Evolutionary conservation across 2,888 invertebrate species (phyloP).

Genomic region (Punctoribates punctum): DNA sequence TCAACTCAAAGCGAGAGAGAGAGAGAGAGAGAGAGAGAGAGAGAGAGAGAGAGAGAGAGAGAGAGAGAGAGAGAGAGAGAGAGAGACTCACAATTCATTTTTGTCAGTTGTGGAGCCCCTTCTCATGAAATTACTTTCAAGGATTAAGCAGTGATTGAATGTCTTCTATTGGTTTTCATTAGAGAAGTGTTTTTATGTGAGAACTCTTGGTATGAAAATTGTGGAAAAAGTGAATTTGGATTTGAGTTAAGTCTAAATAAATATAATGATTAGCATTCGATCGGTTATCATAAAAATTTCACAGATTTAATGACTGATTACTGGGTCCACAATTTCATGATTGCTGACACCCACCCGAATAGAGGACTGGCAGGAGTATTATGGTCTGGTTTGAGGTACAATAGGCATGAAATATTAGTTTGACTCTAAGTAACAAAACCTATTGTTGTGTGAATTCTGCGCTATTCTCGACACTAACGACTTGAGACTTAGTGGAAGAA

Average conservation of each 20-base stretch:
- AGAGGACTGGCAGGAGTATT: conserved; percentile 13
- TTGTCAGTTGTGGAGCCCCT: conserved; percentile 25
- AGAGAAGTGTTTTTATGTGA: not conserved
- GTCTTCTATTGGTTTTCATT: not conserved
- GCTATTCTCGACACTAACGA: conserved; percentile 30
- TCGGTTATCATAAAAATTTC: conserved; percentile 26
- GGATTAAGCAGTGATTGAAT: conserved; percentile 21
- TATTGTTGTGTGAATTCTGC: conserved; percentile 30
- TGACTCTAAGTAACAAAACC: conserved; percentile 37
- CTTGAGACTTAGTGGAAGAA: conserved; percentile 29
- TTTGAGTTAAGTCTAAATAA: not conserved
- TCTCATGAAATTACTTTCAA: conserved; percentile 16
- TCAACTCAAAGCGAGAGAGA: not conserved
- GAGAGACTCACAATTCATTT: conserved; percentile 29
- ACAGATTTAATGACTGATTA: conserved; percentile 35
- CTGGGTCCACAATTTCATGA: conserved; percentile 30
- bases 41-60: not conserved
- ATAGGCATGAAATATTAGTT: conserved; percentile 35
- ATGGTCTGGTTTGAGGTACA: not conserved
- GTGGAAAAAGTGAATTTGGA: not conserved
- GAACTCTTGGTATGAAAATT: not conserved
- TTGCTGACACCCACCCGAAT: conserved; percentile 21
- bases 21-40: conserved; percentile 13
- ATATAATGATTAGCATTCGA: conserved; percentile 8
- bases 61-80: not conserved